Base-by-base conservation (phyloP, 2,113 vertebrate species). In the Pelodiscus sinensis region DNA sequence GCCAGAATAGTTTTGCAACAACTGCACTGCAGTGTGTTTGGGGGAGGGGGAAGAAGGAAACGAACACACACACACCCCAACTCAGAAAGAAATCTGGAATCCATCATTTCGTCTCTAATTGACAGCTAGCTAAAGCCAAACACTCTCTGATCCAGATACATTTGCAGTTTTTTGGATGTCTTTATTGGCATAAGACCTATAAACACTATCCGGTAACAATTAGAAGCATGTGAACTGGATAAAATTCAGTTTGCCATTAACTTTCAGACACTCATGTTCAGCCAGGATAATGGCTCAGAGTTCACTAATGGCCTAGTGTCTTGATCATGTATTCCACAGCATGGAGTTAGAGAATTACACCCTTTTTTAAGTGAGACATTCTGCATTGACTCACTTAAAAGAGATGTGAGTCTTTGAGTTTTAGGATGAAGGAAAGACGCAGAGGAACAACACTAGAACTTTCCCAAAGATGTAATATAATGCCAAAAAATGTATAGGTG, bases 171-270 rank as follows among this genome's bases (percentile, higher is more conserved):
- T 97, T 96, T 97, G 96, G 96, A 97, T 21, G 90, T 75, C 87
- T 97, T 89, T 96, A 91, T n/a, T 98, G 97, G 97, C 97, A 94
- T 89, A 86, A 94, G 90, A 97, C 89, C 95, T 95, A 91, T 95
- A 96, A 96, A 97, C 95, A 96, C 92, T 96, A 98, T 97, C 95
- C 79, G 2, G 85, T 92, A 92, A 91, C 88, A 92, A 97, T 97
- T 96, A 98, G 95, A 96, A 94, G 92, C 96, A 97, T 83, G 94
- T 95, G 95, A 96, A 93, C 87, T 96, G 94, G 92, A 96, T 96
- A 91, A 90, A 73, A 79, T 82, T 96, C 96, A 90, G 77, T 92
- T 96, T 97, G 92, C 92, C 87, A 95, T 96, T 95, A 89, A 94
- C 92, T 96, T 94, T 95, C 86, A 94, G 84, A 68, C 92, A 92